A percentile compares a stretch with the other conserved stretches of the same genome.
Conservation (phyloP, 1,140 invertebrate genomes). For the Heliothis virescens region DNA sequence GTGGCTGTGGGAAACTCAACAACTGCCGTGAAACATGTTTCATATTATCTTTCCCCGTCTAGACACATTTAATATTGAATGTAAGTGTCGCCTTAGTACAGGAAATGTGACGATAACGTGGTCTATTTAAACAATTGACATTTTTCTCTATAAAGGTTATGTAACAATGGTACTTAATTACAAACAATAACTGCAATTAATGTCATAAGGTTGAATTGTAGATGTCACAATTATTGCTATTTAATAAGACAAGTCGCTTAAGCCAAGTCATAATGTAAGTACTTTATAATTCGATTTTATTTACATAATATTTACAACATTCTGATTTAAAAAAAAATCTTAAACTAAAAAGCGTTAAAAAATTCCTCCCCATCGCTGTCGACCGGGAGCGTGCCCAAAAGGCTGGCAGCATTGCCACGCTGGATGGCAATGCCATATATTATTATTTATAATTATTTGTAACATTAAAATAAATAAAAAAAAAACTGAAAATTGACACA, state of each 20-base stretch:
- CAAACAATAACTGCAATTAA: slow-evolving; percentile 6
- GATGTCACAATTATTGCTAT: background rate
- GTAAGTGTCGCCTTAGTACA: slow-evolving; percentile 24
- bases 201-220: background rate
- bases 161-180: background rate
- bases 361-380: too few species aligned
- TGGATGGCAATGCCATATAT: too few species aligned
- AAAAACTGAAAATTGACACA: slow-evolving; percentile 3
- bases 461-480: background rate
- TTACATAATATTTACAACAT: too few species aligned
- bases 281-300: too few species aligned
- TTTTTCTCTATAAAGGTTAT: background rate
- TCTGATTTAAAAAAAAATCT: too few species aligned
- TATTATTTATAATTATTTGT: too few species aligned
- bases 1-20: slow-evolving; percentile 54
- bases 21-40: slow-evolving; percentile 47
- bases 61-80: slow-evolving; percentile 50
- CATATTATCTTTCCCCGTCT: slow-evolving; percentile 41
- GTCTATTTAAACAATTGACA: slow-evolving; percentile 9
- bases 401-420: too few species aligned
- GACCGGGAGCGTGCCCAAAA: too few species aligned
- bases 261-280: too few species aligned
- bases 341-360: too few species aligned
- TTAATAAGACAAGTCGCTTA: background rate
- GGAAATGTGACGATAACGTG: slow-evolving; percentile 4